Conservation (phyloP, 92 coral and sea anemone genomes). For the Palythoa heliodiscus region DNA sequence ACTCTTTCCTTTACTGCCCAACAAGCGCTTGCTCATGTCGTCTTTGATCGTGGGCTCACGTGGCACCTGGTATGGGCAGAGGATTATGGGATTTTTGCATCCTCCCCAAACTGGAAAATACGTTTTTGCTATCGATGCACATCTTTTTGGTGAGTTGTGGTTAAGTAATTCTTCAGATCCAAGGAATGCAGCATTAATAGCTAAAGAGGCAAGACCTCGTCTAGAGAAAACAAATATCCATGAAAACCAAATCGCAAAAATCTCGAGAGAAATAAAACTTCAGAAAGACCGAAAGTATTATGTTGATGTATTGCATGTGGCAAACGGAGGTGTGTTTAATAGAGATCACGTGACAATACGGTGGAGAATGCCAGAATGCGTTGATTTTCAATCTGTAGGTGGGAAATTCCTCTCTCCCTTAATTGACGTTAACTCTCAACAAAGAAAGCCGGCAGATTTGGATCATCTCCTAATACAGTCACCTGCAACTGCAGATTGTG, state of each 20-base stretch:
- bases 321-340: conserved; percentile 63
- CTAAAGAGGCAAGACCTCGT: conserved; percentile 53
- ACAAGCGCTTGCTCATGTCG: conserved; percentile 52
- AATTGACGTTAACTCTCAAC: conserved; percentile 31
- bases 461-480: not conserved
- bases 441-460: not conserved
- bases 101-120: conserved; percentile 69
- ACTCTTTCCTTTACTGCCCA: conserved; percentile 76
- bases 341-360: conserved; percentile 65
- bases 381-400: conserved; percentile 32
- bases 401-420: conserved; percentile 62
- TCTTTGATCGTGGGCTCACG: conserved; percentile 56
- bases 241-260: not conserved
- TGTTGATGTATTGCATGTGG: conserved; percentile 71
- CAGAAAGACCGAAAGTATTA: conserved; percentile 51
- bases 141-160: conserved; percentile 76
- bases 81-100: conserved; percentile 72
- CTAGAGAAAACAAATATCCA: not conserved
- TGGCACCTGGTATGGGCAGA: conserved; percentile 76
- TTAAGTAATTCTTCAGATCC: conserved; percentile 58
- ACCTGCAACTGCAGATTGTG: conserved; percentile 31
- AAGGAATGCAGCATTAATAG: conserved; percentile 51
- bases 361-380: conserved; percentile 73
- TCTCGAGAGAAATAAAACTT: conserved; percentile 46
- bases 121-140: conserved; percentile 58